Conservation (phyloP, 92 coral and sea anemone genomes). For the Isaurus tuberculatus region DNA sequence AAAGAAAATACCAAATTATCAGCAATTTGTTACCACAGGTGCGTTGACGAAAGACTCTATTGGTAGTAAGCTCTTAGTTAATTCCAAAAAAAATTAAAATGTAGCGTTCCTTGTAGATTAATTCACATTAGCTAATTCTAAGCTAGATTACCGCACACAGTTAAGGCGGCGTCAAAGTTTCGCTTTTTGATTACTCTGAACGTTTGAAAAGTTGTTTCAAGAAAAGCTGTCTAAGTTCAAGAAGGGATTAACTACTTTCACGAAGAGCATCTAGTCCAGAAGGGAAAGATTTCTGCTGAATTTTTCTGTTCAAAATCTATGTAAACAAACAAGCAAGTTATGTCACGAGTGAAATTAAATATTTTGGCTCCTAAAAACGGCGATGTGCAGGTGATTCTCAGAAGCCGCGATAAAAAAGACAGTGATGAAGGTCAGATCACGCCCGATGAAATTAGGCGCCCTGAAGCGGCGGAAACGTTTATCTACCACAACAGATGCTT, state of each 20-base stretch:
- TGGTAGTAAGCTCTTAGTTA: background rate
- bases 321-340: background rate
- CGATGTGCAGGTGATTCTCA: slow-evolving; percentile 36
- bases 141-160: slow-evolving; percentile 28
- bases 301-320: background rate
- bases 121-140: background rate
- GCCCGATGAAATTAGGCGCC: slow-evolving; percentile 29
- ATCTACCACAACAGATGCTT: slow-evolving; percentile 40
- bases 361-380: slow-evolving; percentile 40
- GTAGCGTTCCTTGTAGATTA: background rate
- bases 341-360: slow-evolving; percentile 36
- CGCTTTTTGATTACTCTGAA: background rate
- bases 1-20: background rate
- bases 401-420: slow-evolving; percentile 13
- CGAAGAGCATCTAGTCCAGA: background rate
- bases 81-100: slow-evolving; percentile 14
- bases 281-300: background rate
- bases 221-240: background rate
- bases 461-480: slow-evolving; percentile 30
- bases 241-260: background rate
- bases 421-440: slow-evolving; percentile 22
- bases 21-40: background rate
- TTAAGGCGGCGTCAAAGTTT: background rate
- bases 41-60: background rate
- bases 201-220: background rate